Base-by-base conservation (phyloP, 2,888 invertebrate genomes). In the Pteria penguin region DNA sequence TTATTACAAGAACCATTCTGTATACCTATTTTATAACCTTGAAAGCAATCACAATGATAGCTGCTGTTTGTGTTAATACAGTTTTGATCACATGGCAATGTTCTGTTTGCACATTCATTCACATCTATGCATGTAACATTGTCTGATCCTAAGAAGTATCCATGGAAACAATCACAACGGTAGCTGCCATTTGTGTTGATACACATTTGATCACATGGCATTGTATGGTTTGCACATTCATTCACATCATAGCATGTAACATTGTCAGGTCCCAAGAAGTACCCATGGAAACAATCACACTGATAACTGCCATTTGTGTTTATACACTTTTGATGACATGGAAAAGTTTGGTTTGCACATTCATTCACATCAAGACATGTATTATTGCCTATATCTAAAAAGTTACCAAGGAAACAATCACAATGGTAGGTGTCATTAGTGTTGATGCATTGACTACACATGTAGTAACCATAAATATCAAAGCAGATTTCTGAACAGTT, bases 321-420 rank as follows among this genome's bases (percentile, higher is more conserved):
- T 2, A n/a, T 8, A 61, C 70, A 70, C 27, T 27, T n/a, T 4
- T 61, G 27, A 2, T 0, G 14, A 36, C 70, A 70, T n/a, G 24
- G 24, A 1, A 27, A 14, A n/a, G n/a, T 36, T 5, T 11, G 4
- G 36, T 60, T 31, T 1, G 32, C 31, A 61, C 70, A 70, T 61
- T 70, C 70, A 36, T 70, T 61, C 14, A 70, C 36, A 27, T 70
- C 70, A 1, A 24, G 3, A 31, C 67, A 67, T 2, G 60, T 60
- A 4, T 26, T 26, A 60, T 55, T 55, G 8, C 18, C 24, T 27
- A 3, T 11, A 8, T 5, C 22, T n/a, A 67, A 18, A 4, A 29
- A 1, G 31, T 29, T 55, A 29, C 67, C 67, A 18, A 8, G 5
- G 31, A 54, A 54, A 29, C 67, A 67, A n/a, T 29, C 55, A 45